A percentile compares a stretch with the other conserved stretches of the same genome.
Conservation (phyloP, 2,888 invertebrate genomes). For the Belgica antarctica region DNA sequence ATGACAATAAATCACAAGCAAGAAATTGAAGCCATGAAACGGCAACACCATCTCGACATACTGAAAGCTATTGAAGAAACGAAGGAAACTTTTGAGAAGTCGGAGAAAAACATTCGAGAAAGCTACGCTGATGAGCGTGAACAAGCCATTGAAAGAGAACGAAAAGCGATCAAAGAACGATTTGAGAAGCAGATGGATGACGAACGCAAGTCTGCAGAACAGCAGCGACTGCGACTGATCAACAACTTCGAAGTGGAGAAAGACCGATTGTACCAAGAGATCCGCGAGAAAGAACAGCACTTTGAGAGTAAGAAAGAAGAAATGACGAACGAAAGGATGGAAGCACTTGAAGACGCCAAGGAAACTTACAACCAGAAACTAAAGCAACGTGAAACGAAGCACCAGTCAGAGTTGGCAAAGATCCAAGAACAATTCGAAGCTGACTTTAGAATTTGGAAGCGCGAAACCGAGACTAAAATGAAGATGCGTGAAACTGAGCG, state of each 20-base stretch:
- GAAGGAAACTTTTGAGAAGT: slow-evolving; percentile 62
- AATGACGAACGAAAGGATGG: slow-evolving; percentile 55
- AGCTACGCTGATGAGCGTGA: slow-evolving; percentile 64
- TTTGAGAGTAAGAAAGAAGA: slow-evolving; percentile 53
- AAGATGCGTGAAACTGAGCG: slow-evolving; percentile 61
- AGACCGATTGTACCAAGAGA: slow-evolving; percentile 54
- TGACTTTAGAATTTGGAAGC: slow-evolving; percentile 62
- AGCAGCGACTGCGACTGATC: slow-evolving; percentile 57
- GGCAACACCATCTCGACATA: slow-evolving; percentile 64
- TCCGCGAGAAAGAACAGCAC: slow-evolving; percentile 56
- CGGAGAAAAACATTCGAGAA: slow-evolving; percentile 61
- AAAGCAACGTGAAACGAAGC: slow-evolving; percentile 55
- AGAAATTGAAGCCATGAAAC: slow-evolving; percentile 59
- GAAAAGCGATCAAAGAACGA: slow-evolving; percentile 60
- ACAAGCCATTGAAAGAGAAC: slow-evolving; percentile 61
- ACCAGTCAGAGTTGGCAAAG: slow-evolving; percentile 57
- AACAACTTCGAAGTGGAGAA: slow-evolving; percentile 56
- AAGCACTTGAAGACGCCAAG: slow-evolving; percentile 56
- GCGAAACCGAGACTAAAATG: slow-evolving; percentile 58
- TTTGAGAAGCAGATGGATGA: slow-evolving; percentile 60
- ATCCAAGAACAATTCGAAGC: slow-evolving; percentile 62
- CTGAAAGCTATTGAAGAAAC: slow-evolving; percentile 69
- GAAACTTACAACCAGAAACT: slow-evolving; percentile 58
- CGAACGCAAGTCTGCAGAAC: slow-evolving; percentile 59
- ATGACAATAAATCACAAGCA: slow-evolving; percentile 72